Percentiles rank a stretch among this genome's conserved stretches.
Evolutionary conservation across 2,797 vertebrate genomes (phyloP).

Genomic region (Cheirogaleus major): DNA sequence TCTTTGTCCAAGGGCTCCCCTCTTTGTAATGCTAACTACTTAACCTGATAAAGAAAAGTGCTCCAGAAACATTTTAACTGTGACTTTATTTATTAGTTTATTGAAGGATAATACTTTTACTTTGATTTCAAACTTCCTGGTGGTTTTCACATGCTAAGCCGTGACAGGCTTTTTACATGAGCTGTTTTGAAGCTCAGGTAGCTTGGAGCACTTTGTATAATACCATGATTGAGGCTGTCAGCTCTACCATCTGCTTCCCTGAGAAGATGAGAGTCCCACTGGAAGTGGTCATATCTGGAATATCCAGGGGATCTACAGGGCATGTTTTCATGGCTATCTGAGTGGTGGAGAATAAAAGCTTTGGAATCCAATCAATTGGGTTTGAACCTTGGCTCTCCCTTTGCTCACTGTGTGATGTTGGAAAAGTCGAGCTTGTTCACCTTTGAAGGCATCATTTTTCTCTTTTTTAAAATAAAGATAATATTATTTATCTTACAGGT

Average conservation of each 20-base stretch:
- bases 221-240: background rate
- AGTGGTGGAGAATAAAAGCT: background rate
- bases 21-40: background rate
- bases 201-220: background rate
- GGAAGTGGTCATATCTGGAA: background rate
- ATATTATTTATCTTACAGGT: background rate
- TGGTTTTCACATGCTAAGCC: background rate
- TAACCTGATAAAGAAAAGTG: background rate
- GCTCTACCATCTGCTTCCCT: background rate
- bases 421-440: background rate
- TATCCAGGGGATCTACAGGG: background rate
- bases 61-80: background rate
- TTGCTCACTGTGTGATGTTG: background rate
- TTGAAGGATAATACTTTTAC: background rate
- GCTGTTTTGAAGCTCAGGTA: background rate
- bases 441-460: background rate
- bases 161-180: background rate
- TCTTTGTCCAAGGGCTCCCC: background rate
- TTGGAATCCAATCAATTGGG: background rate
- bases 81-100: background rate
- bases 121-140: background rate
- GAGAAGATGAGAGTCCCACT: background rate
- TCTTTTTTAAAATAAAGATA: background rate
- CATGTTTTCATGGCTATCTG: rapidly evolving
- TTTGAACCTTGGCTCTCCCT: background rate